These are phyloP conservation scores for Atlantisia rogersi DNA, from an alignment of 2,113 vertebrate genomes.

Conservation along the genomic window DNA sequence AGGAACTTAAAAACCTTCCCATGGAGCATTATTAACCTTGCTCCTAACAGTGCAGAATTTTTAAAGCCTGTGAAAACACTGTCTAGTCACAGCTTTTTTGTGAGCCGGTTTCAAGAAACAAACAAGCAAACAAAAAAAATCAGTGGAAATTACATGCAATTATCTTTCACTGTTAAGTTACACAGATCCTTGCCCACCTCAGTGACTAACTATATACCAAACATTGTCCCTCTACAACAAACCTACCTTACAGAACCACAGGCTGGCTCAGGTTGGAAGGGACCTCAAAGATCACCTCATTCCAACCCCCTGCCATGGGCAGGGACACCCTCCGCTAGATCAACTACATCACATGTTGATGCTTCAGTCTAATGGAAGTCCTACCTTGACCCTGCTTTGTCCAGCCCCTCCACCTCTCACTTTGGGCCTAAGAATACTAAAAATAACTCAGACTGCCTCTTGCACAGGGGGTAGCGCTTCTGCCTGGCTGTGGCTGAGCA, in stretches of 20 bases:
- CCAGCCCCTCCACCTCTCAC: not conserved
- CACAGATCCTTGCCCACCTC: not conserved
- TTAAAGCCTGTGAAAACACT: conserved; percentile 9
- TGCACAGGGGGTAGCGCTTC: not conserved
- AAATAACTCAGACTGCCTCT: conserved; percentile 3
- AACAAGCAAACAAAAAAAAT: not conserved
- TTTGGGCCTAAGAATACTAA: not conserved
- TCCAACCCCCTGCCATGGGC: not conserved
- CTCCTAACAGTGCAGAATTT: not conserved
- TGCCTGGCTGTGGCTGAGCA: not conserved
- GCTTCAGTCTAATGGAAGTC: conserved; percentile 1
- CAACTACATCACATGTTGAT: not conserved
- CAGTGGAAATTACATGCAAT: not conserved
- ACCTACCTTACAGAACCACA: not conserved
- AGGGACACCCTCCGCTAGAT: not conserved
- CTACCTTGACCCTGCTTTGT: conserved; percentile 3
- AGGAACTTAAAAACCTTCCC: conserved; percentile 24
- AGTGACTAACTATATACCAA: not conserved
- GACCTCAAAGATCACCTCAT: not conserved
- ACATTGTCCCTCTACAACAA: conserved; percentile 6
- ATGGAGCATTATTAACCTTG: conserved; percentile 3
- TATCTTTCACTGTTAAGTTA: conserved; percentile 1
- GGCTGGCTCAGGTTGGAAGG: not conserved
- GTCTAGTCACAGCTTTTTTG: not conserved
- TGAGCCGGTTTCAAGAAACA: conserved; percentile 5